Evolutionary conservation across 2,113 vertebrate species (phyloP), one percentile per base, ranked within the genome.

Genomic region (Cichladusa arquata): DNA sequence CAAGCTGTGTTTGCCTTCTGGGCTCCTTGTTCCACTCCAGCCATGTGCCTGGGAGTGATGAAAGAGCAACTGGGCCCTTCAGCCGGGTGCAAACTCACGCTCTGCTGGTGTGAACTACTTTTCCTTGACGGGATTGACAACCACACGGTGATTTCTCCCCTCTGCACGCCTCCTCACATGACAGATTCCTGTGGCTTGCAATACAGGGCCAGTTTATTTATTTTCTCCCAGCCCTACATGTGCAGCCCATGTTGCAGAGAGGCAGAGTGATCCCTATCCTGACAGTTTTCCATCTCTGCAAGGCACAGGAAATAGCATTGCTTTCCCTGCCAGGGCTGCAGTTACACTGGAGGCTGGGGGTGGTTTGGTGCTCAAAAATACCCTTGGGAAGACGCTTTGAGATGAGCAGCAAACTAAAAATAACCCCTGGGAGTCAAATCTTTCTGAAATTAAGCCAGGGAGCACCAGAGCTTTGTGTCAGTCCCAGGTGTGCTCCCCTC

Each of bases 161-260:
- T 95, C 65, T 70, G 36, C 80, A 58, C 34, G 4, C 5, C 69
- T 88, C 58, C 90, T 93, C 83, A 33, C 57, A 71, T 91, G 95
- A 88, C 58, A 86, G 31, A 97, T 96, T 96, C 95, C 92, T 96
- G 95, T 14, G 88, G 95, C 66, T 90, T 88, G 83, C 83, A 79
- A 19, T 12, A 45, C 7, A 11, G 57, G 80, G 77, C 76, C 88
- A 54, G 80, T 93, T 91, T 90, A 22, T 95, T 92, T 93, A 19
- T 88, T 77, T 84, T 94, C 56, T 70, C 20, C 53, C 80, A 57
- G 86, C 19, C 48, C 69, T 79, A 58, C 95, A 93, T 69, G 94
- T 93, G 95, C 91, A 89, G 89, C 77, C 92, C 77, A 33, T 25
- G 95, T 70, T 93, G 82, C 69, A 86, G 76, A 29, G 62, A 64